Evolutionary conservation across 2,797 vertebrate species (phyloP).

Genomic region (Caiman crocodilus): DNA sequence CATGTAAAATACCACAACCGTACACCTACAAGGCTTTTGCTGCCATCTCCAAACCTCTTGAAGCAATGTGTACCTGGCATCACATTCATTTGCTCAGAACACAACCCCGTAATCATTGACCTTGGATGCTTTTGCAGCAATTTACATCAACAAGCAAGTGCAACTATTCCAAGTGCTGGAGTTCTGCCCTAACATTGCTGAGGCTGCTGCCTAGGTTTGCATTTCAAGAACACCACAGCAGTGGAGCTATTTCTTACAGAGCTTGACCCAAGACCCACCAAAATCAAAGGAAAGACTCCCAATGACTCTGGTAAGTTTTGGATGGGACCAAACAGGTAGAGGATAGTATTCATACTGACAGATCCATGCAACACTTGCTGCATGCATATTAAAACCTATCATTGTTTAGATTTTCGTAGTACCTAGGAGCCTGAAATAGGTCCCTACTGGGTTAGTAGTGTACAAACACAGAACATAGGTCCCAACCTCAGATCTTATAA

Average conservation of each 20-base stretch:
- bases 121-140: neutral
- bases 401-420: neutral
- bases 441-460: neutral
- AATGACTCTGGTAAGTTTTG: neutral
- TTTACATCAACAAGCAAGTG: neutral
- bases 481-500: neutral
- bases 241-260: neutral
- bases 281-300: neutral
- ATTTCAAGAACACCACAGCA: neutral
- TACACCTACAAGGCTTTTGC: neutral
- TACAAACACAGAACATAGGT: neutral
- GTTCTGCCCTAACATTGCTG: neutral
- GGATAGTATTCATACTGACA: neutral
- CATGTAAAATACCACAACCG: slow-evolving; percentile 20
- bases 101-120: neutral
- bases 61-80: neutral
- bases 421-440: neutral
- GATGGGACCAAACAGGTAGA: neutral
- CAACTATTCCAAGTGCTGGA: accelerated
- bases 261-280: neutral
- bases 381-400: neutral
- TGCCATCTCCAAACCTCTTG: neutral
- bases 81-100: neutral
- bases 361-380: neutral
- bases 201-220: neutral